These are phyloP conservation scores for Sebastes kiyomatsui DNA, from an alignment of 2,797 vertebrate species.

Conservation along the genomic window DNA sequence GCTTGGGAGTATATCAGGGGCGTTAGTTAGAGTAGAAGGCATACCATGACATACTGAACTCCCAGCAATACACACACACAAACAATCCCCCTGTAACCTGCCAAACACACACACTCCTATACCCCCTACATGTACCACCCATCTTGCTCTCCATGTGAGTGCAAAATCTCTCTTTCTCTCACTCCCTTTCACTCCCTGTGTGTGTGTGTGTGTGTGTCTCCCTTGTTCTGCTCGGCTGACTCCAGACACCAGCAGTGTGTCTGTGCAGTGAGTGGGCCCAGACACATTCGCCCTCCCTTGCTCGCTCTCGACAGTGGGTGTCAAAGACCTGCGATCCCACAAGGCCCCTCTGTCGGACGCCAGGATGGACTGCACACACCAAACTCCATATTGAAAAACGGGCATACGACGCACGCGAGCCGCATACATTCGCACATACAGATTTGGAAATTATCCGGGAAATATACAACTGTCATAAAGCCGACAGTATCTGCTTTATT, in stretches of 20 bases:
- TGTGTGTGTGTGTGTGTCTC: slow-evolving; percentile 40
- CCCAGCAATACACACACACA: slow-evolving; percentile 28
- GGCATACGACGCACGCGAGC: neutral
- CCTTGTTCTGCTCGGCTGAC: slow-evolving; percentile 72
- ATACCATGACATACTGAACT: slow-evolving; percentile 7
- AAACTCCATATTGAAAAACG: slow-evolving; percentile 30
- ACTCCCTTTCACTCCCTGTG: neutral
- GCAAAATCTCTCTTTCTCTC: slow-evolving; percentile 45
- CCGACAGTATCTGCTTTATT: neutral
- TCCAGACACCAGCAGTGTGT: slow-evolving; percentile 77
- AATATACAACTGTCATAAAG: neutral
- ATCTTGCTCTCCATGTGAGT: slow-evolving; percentile 47
- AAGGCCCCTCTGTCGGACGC: slow-evolving; percentile 71
- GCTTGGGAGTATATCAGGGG: neutral
- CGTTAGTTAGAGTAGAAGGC: neutral
- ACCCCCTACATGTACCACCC: slow-evolving; percentile 38
- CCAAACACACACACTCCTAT: slow-evolving; percentile 27
- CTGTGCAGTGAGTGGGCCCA: slow-evolving; percentile 74
- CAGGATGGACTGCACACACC: slow-evolving; percentile 47
- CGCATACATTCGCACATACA: neutral
- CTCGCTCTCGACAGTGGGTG: slow-evolving; percentile 72
- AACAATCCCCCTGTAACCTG: slow-evolving; percentile 20
- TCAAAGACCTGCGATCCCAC: slow-evolving; percentile 80
- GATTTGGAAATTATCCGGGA: slow-evolving; percentile 1
- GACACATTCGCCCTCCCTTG: slow-evolving; percentile 74